phyloP scores from a whole-genome alignment of 1,140 invertebrate genomes.

The Drosophila repletoides region DNA sequence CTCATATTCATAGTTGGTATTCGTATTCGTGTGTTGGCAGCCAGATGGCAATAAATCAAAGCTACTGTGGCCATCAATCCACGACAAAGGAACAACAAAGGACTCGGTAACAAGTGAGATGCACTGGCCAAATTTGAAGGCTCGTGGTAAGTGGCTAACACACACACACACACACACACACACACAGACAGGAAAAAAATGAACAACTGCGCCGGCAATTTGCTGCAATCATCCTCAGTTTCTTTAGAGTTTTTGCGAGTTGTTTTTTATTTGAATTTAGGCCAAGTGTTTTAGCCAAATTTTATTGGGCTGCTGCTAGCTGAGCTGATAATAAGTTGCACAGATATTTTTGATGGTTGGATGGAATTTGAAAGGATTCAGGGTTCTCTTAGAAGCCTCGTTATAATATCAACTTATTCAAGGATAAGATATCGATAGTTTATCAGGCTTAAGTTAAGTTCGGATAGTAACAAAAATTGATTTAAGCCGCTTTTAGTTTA shows the following conservation, averaged over 20 bases:
- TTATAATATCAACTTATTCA: too few relatives aligned
- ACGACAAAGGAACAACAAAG: conserved; percentile 40
- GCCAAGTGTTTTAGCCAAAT: conserved; percentile 5
- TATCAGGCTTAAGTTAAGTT: too few relatives aligned
- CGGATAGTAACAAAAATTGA: too few relatives aligned
- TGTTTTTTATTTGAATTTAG: conserved; percentile 42
- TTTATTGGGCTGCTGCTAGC: conserved; percentile 15
- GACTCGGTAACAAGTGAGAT: conserved; percentile 29
- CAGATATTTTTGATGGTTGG: too few relatives aligned
- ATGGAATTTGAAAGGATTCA: too few relatives aligned
- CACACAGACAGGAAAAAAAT: conserved; percentile 17
- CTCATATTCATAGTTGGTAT: not conserved
- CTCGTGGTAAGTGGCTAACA: conserved; percentile 60
- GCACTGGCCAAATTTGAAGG: conserved; percentile 60
- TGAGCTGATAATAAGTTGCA: too few relatives aligned
- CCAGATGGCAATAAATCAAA: conserved; percentile 66
- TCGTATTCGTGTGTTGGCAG: conserved; percentile 13
- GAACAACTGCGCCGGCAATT: conserved; percentile 59
- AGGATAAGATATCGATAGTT: too few relatives aligned
- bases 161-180: conserved; percentile 10
- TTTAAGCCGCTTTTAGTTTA: too few relatives aligned
- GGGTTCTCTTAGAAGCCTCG: too few relatives aligned
- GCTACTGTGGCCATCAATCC: conserved; percentile 68
- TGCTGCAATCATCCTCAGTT: conserved; percentile 61
- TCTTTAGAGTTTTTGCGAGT: too few relatives aligned